Percentiles rank a stretch among this genome's conserved stretches.
Conservation (phyloP, 2,888 invertebrate genomes). For the Neoscelio sp. region DNA sequence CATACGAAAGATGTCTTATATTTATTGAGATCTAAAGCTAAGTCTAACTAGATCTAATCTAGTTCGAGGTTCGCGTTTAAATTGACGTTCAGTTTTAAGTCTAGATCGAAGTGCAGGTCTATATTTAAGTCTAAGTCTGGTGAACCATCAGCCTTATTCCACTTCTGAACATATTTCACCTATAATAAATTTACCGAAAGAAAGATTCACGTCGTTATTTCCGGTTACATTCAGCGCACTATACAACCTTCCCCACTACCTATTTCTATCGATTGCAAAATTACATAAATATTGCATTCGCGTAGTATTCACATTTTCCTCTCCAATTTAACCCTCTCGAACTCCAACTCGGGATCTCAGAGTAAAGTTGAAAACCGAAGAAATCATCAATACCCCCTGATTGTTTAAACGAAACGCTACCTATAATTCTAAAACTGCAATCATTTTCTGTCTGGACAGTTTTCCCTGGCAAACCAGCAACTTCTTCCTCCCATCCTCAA, state of each 20-base stretch:
- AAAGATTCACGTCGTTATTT: too few relatives aligned
- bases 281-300: constrained; percentile 50
- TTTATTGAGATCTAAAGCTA: too few relatives aligned
- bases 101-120: too few relatives aligned
- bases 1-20: too few relatives aligned
- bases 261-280: constrained; percentile 41
- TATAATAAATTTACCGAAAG: too few relatives aligned
- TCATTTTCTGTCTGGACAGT: constrained; percentile 40
- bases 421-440: constrained; percentile 52
- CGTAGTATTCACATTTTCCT: constrained; percentile 42
- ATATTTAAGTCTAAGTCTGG: too few relatives aligned
- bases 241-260: constrained; percentile 13
- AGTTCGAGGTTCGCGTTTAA: too few relatives aligned
- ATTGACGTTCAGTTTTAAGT: too few relatives aligned
- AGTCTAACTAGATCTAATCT: too few relatives aligned
- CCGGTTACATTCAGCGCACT: too few relatives aligned
- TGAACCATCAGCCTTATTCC: too few relatives aligned
- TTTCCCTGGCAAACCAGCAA: constrained; percentile 17
- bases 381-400: constrained; percentile 37
- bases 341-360: constrained; percentile 38
- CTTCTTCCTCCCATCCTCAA: constrained; percentile 3
- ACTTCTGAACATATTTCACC: too few relatives aligned
- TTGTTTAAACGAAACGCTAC: constrained; percentile 35
- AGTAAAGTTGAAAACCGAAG: constrained; percentile 19
- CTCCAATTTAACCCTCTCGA: constrained; percentile 55